Conservation (phyloP, 2,888 invertebrate genomes). For the Oscheius sp. region DNA sequence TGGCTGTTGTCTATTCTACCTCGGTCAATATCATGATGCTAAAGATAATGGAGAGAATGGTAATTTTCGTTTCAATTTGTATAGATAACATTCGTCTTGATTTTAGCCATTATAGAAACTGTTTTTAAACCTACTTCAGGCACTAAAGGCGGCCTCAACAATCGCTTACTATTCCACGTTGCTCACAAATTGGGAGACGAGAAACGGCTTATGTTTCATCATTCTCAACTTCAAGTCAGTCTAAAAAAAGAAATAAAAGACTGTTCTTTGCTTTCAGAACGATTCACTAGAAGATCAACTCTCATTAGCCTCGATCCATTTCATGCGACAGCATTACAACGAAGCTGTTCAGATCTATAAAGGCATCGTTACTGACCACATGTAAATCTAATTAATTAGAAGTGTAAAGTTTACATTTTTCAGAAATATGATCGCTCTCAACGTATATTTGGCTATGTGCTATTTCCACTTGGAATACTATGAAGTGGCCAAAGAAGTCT, state of each 20-base stretch:
- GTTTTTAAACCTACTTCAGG: conserved; percentile 15
- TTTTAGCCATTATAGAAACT: not conserved
- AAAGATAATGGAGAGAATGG: conserved; percentile 76
- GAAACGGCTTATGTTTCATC: conserved; percentile 82
- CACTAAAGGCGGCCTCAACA: conserved; percentile 78
- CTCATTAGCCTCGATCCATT: conserved; percentile 93
- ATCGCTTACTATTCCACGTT: conserved; percentile 87
- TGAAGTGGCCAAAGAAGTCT: conserved; percentile 84
- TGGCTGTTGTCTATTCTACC: conserved; percentile 92
- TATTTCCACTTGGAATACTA: conserved; percentile 98
- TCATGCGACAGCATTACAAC: conserved; percentile 92
- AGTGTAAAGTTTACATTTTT: conserved; percentile 1
- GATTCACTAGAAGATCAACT: conserved; percentile 93
- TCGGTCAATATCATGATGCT: conserved; percentile 83
- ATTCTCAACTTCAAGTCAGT: conserved; percentile 80
- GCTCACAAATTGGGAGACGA: conserved; percentile 92
- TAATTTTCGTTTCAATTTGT: no score
- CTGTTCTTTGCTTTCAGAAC: not conserved
- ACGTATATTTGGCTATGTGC: conserved; percentile 95
- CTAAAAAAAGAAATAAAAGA: not conserved
- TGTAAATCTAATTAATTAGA: conserved; percentile 75
- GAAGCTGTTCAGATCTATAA: conserved; percentile 99
- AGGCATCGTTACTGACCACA: conserved; percentile 86
- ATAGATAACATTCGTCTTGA: not conserved
- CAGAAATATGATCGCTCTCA: conserved; percentile 89